Percentiles rank a stretch among this genome's conserved stretches.
Conservation (phyloP, 2,888 invertebrate genomes). For the Balanococcus diminutus region DNA sequence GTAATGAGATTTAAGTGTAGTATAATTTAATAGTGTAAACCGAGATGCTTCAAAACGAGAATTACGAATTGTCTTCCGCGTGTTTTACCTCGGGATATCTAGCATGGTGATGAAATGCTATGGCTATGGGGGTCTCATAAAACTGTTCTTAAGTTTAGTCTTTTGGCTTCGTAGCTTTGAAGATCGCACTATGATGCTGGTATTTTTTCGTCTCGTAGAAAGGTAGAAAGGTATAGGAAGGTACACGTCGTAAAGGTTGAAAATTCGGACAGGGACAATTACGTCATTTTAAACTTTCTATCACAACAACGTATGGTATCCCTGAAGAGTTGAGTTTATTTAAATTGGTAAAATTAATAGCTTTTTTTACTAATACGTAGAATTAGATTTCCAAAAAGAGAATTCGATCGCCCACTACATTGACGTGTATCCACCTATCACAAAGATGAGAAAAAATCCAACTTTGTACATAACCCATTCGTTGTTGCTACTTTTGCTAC, state of each 20-base stretch:
- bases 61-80: constrained; percentile 1
- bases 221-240: too few relatives aligned
- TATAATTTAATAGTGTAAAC: neutral
- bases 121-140: too few relatives aligned
- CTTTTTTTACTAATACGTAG: neutral
- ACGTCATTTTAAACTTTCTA: neutral
- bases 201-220: too few relatives aligned
- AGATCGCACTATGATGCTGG: too few relatives aligned
- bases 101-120: neutral
- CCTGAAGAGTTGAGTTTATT: neutral
- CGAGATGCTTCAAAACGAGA: neutral
- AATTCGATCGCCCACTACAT: neutral
- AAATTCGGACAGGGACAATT: too few relatives aligned
- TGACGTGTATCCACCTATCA: neutral
- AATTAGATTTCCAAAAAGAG: neutral
- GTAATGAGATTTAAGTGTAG: neutral
- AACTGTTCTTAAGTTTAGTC: too few relatives aligned
- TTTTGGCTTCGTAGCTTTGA: too few relatives aligned
- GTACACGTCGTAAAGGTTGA: too few relatives aligned
- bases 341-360: neutral
- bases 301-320: neutral
- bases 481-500: neutral
- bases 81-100: neutral
- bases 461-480: neutral
- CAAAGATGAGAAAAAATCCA: neutral